Evolutionary conservation across 2,797 vertebrate species (phyloP).

Genomic region (Hafferia zeledoni): DNA sequence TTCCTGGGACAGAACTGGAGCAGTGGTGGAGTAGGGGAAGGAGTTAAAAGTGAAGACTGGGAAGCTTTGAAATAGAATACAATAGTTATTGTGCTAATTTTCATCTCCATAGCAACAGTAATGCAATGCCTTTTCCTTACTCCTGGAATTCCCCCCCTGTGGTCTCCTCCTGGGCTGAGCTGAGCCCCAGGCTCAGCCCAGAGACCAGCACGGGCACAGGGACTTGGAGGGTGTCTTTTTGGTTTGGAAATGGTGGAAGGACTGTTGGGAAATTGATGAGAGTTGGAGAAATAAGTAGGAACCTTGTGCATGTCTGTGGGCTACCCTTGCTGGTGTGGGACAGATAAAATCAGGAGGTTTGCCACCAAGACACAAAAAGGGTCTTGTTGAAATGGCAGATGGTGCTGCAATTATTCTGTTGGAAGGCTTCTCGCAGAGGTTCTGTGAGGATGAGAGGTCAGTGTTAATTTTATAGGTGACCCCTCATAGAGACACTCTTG

Average conservation of each 20-base stretch:
- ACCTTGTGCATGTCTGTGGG: not conserved
- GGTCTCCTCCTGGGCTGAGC: not conserved
- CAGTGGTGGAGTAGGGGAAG: not conserved
- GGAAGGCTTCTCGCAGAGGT: not conserved
- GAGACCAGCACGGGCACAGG: not conserved
- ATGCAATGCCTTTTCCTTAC: not conserved
- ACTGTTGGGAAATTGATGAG: not conserved
- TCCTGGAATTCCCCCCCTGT: conserved; percentile 25
- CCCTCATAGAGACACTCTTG: not conserved
- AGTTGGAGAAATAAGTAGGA: not conserved
- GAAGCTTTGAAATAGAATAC: conserved; percentile 21
- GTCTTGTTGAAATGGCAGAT: not conserved
- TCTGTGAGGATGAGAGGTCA: not conserved
- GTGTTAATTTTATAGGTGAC: not conserved
- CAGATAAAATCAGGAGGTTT: not conserved
- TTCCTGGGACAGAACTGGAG: not conserved
- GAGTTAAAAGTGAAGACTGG: not conserved
- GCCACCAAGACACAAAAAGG: not conserved
- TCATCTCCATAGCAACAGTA: conserved; percentile 38
- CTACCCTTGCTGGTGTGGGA: not conserved
- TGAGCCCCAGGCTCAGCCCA: not conserved
- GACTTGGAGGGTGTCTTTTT: not conserved
- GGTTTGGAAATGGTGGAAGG: not conserved
- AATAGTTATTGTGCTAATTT: conserved; percentile 50
- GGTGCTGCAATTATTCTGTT: not conserved